phyloP scores from a whole-genome alignment of 2,888 invertebrate species.

The Eristalis tenax region DNA sequence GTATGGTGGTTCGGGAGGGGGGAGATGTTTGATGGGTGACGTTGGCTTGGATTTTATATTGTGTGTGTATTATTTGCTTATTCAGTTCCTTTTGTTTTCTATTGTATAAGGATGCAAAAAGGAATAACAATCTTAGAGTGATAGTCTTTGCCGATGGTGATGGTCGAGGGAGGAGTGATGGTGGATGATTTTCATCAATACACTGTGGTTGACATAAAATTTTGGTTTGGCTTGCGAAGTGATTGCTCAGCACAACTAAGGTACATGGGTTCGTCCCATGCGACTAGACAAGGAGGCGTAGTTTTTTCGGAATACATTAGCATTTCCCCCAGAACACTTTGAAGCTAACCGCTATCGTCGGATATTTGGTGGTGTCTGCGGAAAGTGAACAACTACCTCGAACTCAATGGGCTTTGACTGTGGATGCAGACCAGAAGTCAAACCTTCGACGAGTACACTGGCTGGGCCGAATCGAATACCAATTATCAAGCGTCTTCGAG shows the following conservation, averaged over 20 bases:
- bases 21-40: not conserved
- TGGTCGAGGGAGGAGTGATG: not conserved
- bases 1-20: too few relatives aligned
- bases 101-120: conserved; percentile 30
- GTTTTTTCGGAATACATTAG: too few relatives aligned
- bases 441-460: too few relatives aligned
- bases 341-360: too few relatives aligned
- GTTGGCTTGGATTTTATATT: conserved; percentile 39
- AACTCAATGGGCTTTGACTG: too few relatives aligned
- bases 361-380: too few relatives aligned
- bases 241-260: not conserved
- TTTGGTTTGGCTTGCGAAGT: not conserved
- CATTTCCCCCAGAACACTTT: too few relatives aligned
- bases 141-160: not conserved
- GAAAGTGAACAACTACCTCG: too few relatives aligned
- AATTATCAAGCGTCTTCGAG: too few relatives aligned
- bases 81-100: conserved; percentile 26
- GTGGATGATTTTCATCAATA: conserved; percentile 5
- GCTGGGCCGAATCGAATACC: too few relatives aligned
- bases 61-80: conserved; percentile 35
- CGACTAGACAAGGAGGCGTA: not conserved
- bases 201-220: conserved; percentile 27
- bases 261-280: not conserved
- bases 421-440: too few relatives aligned
- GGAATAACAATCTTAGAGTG: conserved; percentile 20